phyloP scores from a whole-genome alignment of 2,113 vertebrate species.

The Fulmarus glacialis region DNA sequence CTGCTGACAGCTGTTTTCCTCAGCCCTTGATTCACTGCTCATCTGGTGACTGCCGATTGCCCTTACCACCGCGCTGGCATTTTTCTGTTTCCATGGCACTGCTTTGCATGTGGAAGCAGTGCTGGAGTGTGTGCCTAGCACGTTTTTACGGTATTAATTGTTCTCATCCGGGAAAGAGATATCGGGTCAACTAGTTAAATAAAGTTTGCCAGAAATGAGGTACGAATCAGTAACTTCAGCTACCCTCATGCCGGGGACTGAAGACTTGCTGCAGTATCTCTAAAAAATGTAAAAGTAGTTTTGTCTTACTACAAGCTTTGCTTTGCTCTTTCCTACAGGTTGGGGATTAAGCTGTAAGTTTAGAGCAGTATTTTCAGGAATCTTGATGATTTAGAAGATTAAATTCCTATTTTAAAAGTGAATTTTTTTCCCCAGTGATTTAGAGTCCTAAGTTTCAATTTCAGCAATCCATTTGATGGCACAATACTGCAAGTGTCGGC shows the following conservation, averaged over 20 bases:
- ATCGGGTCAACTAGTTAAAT: neutral
- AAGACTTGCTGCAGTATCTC: neutral
- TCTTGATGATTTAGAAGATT: neutral
- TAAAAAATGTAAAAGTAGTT: neutral
- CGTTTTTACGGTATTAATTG: conserved; percentile 45
- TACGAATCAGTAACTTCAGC: neutral
- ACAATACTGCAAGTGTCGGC: accelerated
- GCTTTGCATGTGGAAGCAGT: conserved; percentile 51
- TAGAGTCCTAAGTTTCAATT: neutral
- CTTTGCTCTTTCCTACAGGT: neutral
- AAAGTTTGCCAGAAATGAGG: conserved; percentile 42
- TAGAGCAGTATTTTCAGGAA: neutral
- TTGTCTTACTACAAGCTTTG: neutral
- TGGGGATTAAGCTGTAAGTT: neutral
- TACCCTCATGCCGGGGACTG: neutral
- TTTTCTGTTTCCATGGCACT: conserved; percentile 71
- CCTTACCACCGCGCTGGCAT: conserved; percentile 1
- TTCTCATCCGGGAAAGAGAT: conserved; percentile 46
- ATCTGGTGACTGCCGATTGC: conserved; percentile 43
- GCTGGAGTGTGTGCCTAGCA: conserved; percentile 1
- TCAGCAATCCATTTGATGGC: neutral
- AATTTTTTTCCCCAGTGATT: neutral
- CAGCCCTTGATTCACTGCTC: conserved; percentile 43
- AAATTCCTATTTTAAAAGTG: neutral
- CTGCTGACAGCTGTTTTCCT: conserved; percentile 65